Percentiles rank a stretch among this genome's conserved stretches.
Conservation (phyloP, 2,113 vertebrate genomes). For the Microtus montanus region DNA sequence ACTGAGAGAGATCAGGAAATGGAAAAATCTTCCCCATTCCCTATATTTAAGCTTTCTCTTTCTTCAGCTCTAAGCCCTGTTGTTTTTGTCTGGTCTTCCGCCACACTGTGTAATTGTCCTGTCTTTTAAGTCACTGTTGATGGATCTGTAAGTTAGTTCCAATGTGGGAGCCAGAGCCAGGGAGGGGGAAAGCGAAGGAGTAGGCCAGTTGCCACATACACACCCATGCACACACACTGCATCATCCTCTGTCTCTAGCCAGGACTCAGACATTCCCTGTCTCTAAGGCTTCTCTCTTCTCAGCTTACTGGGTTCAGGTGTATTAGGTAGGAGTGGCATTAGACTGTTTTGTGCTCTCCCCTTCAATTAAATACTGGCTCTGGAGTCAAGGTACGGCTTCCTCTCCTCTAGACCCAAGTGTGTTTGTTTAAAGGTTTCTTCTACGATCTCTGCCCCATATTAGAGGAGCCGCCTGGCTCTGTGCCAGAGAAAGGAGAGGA, state of each 20-base stretch:
- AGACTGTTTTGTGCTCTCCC: neutral
- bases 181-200: neutral
- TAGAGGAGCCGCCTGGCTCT: neutral
- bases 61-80: too few relatives aligned
- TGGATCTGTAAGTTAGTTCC: too few relatives aligned
- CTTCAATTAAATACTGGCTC: neutral
- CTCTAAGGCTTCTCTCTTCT: neutral
- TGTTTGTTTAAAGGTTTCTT: neutral
- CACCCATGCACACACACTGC: neutral
- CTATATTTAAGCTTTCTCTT: too few relatives aligned
- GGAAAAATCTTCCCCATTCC: too few relatives aligned
- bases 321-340: neutral
- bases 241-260: neutral
- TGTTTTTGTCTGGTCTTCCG: too few relatives aligned
- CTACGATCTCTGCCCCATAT: neutral
- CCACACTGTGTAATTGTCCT: too few relatives aligned
- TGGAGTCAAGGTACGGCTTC: neutral
- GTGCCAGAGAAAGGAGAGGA: neutral
- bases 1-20: too few relatives aligned
- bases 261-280: neutral
- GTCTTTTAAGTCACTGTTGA: too few relatives aligned
- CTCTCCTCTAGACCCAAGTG: neutral
- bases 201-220: neutral
- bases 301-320: neutral
- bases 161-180: too few relatives aligned